Percentiles rank a stretch among this genome's conserved stretches.
Evolutionary conservation across 2,888 invertebrate genomes (phyloP).

Genomic region (Pammene fasciana): DNA sequence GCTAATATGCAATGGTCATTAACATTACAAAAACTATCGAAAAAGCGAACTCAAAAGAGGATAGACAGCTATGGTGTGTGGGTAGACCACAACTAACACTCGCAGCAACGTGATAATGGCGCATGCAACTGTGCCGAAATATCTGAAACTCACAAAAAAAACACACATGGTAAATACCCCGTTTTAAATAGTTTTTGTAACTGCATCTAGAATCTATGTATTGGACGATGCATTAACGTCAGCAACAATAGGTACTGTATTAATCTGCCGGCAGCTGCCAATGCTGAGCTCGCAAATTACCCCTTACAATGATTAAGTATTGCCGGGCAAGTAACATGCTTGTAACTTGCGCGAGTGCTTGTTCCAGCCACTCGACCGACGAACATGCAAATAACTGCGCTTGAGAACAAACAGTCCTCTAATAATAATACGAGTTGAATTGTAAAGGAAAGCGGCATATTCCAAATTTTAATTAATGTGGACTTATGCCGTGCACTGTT

Average conservation of each 20-base stretch:
- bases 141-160: too few species aligned
- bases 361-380: constrained; percentile 26
- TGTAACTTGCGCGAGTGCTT: constrained; percentile 29
- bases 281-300: constrained; percentile 25
- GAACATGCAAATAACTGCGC: constrained; percentile 28
- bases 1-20: too few species aligned
- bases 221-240: background rate
- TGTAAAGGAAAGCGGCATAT: background rate
- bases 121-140: too few species aligned
- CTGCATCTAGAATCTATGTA: background rate
- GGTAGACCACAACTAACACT: too few species aligned
- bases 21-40: too few species aligned
- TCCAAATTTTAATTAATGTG: too few species aligned
- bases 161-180: too few species aligned
- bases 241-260: constrained; percentile 20
- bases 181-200: too few species aligned
- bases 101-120: too few species aligned
- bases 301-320: constrained; percentile 29
- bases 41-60: too few species aligned
- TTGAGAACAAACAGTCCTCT: constrained; percentile 1
- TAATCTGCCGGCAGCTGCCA: constrained; percentile 8
- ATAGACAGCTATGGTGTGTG: too few species aligned
- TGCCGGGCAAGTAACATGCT: constrained; percentile 15
- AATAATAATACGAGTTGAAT: constrained; percentile 13
- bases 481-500: too few species aligned